These are phyloP conservation scores for Cerastis rubricosa DNA, from an alignment of 2,888 invertebrate species.

Conservation along the genomic window DNA sequence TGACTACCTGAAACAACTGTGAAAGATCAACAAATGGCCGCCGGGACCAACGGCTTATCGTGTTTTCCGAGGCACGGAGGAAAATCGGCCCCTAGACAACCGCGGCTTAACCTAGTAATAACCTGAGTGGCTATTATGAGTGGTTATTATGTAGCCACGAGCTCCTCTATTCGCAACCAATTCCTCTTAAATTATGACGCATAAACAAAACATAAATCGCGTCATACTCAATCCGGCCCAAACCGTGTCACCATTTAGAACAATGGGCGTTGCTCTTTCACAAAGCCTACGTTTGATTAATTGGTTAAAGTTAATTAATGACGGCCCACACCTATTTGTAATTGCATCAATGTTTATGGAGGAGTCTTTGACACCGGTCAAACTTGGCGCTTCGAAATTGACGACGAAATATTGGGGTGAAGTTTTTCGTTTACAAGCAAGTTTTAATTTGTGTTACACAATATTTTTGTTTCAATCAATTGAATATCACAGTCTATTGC, in stretches of 20 bases:
- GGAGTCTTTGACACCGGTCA: conserved; percentile 24
- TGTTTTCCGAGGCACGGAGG: no score
- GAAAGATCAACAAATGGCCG: no score
- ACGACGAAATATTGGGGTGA: conserved; percentile 10
- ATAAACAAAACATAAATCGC: conserved; percentile 33
- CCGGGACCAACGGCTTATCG: no score
- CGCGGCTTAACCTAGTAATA: no score
- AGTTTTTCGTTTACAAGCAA: background rate
- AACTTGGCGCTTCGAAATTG: conserved; percentile 5
- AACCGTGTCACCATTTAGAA: conserved; percentile 37
- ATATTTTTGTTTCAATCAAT: background rate
- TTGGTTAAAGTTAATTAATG: conserved; percentile 39
- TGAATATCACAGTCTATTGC: background rate
- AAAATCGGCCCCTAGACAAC: no score
- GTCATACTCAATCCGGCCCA: conserved; percentile 11
- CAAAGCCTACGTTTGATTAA: conserved; percentile 46
- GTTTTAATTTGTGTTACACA: background rate
- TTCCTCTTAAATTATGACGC: background rate
- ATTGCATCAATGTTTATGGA: conserved; percentile 27
- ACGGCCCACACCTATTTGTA: conserved; percentile 21
- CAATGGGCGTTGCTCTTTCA: conserved; percentile 36
- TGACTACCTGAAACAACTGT: no score
- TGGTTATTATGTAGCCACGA: no score
- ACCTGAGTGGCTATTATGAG: no score
- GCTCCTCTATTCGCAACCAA: background rate